Evolutionary conservation across 2,888 invertebrate species (phyloP).

Genomic region (Cheilosia impressa): DNA sequence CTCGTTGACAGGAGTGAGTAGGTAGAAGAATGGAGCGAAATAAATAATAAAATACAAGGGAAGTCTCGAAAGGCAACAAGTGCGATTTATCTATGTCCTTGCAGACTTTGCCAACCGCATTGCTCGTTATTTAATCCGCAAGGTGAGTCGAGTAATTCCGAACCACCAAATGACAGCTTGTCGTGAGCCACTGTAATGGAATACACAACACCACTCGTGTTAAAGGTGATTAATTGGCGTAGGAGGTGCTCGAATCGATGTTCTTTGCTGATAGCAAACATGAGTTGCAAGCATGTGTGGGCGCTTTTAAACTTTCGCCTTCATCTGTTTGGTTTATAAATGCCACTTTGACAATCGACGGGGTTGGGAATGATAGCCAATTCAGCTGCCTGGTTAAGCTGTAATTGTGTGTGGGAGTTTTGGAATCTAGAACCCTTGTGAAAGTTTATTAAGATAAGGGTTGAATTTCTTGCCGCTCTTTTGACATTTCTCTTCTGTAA

Average conservation of each 20-base stretch:
- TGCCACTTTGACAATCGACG: neutral
- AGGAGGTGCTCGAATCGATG: neutral
- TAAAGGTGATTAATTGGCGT: conserved; percentile 20
- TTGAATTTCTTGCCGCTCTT: too few species aligned
- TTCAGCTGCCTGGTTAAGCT: too few species aligned
- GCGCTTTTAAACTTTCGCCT: neutral
- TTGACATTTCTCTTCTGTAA: too few species aligned
- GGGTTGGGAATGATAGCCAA: too few species aligned
- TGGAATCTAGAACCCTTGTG: too few species aligned
- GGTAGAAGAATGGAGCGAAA: neutral
- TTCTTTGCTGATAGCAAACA: neutral
- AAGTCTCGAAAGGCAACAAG: neutral
- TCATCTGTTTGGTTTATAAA: neutral
- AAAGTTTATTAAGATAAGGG: too few species aligned
- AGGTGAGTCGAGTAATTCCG: conserved; percentile 12
- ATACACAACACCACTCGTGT: neutral
- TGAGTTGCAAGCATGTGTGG: neutral
- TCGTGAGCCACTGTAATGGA: too few species aligned
- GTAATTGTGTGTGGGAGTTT: too few species aligned
- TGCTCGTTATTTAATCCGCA: conserved; percentile 22
- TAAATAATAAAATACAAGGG: conserved; percentile 43
- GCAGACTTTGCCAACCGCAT: neutral
- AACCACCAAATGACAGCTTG: conserved; percentile 5
- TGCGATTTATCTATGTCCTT: conserved; percentile 35
- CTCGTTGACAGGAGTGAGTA: neutral